Evolutionary conservation across 2,888 invertebrate species (phyloP).

Genomic region (Maniola hyperantus): DNA sequence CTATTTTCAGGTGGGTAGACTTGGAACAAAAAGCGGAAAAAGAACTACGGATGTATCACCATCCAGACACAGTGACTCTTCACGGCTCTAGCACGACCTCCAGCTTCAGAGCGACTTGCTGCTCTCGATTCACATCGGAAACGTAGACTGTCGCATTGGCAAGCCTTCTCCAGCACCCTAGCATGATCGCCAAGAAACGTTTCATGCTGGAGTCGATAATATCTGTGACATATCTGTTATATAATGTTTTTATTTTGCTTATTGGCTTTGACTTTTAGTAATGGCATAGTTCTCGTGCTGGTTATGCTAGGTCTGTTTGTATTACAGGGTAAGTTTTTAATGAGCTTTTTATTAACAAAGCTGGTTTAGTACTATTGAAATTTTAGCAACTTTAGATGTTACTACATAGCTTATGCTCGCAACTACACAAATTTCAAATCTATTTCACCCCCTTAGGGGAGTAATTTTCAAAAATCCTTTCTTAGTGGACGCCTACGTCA

Average conservation of each 20-base stretch:
- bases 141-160: conserved; percentile 37
- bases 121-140: conserved; percentile 62
- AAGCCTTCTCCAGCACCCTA: background rate
- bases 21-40: conserved; percentile 83
- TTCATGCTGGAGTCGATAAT: background rate
- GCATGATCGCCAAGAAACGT: background rate
- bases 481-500: too few relatives aligned
- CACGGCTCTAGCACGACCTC: conserved; percentile 72
- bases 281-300: background rate
- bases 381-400: too few relatives aligned
- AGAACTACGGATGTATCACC: conserved; percentile 77
- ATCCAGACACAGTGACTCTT: conserved; percentile 70
- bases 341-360: too few relatives aligned
- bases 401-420: too few relatives aligned
- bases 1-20: conserved; percentile 77
- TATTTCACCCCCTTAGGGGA: too few relatives aligned
- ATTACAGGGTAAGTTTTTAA: too few relatives aligned
- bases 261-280: background rate
- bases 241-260: background rate
- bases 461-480: too few relatives aligned
- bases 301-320: background rate
- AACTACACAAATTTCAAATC: too few relatives aligned
- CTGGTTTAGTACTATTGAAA: too few relatives aligned
- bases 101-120: conserved; percentile 65
- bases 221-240: background rate